Percentiles rank a stretch among this genome's conserved stretches.
Conservation (phyloP, 1,140 invertebrate genomes). For the Lutraria rhynchaena region DNA sequence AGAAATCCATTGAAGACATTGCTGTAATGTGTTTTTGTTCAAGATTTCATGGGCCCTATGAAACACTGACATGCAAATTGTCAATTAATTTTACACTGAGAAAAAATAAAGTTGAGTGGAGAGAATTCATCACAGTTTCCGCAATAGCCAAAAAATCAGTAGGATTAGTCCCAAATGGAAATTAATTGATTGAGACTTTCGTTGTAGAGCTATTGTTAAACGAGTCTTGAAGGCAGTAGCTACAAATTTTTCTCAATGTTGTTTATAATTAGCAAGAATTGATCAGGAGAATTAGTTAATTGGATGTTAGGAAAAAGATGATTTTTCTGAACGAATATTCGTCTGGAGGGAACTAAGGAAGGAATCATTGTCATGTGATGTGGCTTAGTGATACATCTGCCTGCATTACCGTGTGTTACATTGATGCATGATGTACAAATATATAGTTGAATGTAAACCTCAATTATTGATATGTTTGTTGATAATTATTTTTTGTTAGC, state of each 20-base stretch:
- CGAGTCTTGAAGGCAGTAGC: slow-evolving; percentile 1
- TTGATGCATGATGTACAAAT: too few relatives aligned
- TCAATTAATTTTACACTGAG: slow-evolving; percentile 46
- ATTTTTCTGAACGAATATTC: too few relatives aligned
- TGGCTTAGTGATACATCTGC: too few relatives aligned
- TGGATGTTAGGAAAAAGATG: slow-evolving; percentile 12
- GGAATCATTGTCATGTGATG: too few relatives aligned
- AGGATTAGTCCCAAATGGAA: slow-evolving; percentile 50
- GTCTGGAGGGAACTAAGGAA: too few relatives aligned
- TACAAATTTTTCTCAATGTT: not conserved
- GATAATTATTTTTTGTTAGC: too few relatives aligned
- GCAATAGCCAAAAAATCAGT: slow-evolving; percentile 33
- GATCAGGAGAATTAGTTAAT: slow-evolving; percentile 18
- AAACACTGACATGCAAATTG: slow-evolving; percentile 42
- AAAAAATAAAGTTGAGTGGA: slow-evolving; percentile 52
- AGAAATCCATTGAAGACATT: slow-evolving; percentile 43
- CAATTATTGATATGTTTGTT: too few relatives aligned
- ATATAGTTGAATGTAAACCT: too few relatives aligned
- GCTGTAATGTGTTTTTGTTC: slow-evolving; percentile 43
- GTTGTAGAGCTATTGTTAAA: slow-evolving; percentile 15
- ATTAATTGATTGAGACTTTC: slow-evolving; percentile 39
- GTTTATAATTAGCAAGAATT: slow-evolving; percentile 21
- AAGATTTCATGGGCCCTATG: slow-evolving; percentile 45
- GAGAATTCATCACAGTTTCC: slow-evolving; percentile 34
- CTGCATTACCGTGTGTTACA: too few relatives aligned